Percentiles rank a stretch among this genome's conserved stretches.
These are phyloP conservation scores for Coremacera marginata DNA, from an alignment of 2,888 invertebrate genomes.

Conservation along the genomic window DNA sequence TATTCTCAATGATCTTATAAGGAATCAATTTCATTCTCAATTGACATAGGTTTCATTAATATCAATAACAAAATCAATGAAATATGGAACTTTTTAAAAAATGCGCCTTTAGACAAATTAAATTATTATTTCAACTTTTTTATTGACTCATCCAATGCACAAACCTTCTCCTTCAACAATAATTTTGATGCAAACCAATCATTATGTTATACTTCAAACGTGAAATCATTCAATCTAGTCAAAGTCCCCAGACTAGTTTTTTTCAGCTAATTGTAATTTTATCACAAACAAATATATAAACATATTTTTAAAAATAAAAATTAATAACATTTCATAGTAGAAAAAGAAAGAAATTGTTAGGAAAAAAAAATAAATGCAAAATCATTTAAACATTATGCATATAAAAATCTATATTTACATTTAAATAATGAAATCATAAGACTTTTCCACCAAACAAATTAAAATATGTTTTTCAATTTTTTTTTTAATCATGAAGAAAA, in stretches of 20 bases:
- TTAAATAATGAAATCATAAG: constrained; percentile 48
- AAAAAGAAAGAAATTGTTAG: constrained; percentile 7
- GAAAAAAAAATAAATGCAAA: constrained; percentile 15
- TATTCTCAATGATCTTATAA: too few relatives aligned
- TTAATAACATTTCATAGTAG: neutral
- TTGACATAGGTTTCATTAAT: too few relatives aligned
- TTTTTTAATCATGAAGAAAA: constrained; percentile 21
- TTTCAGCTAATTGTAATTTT: constrained; percentile 33
- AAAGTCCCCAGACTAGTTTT: constrained; percentile 67
- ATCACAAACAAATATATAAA: neutral
- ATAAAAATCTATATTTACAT: constrained; percentile 23
- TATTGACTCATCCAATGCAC: neutral
- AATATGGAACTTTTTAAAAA: too few relatives aligned
- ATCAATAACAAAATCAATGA: too few relatives aligned
- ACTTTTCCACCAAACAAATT: constrained; percentile 53
- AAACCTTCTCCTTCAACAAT: neutral
- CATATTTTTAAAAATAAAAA: constrained; percentile 11
- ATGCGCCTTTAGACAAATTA: too few relatives aligned
- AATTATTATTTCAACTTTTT: too few relatives aligned
- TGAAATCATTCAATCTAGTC: constrained; percentile 60
- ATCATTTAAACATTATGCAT: constrained; percentile 11
- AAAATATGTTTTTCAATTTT: constrained; percentile 41
- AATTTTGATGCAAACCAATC: neutral
- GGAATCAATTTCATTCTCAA: too few relatives aligned
- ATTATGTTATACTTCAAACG: constrained; percentile 27